Conservation (phyloP, 2,888 invertebrate species). For the Augiades crinisus region DNA sequence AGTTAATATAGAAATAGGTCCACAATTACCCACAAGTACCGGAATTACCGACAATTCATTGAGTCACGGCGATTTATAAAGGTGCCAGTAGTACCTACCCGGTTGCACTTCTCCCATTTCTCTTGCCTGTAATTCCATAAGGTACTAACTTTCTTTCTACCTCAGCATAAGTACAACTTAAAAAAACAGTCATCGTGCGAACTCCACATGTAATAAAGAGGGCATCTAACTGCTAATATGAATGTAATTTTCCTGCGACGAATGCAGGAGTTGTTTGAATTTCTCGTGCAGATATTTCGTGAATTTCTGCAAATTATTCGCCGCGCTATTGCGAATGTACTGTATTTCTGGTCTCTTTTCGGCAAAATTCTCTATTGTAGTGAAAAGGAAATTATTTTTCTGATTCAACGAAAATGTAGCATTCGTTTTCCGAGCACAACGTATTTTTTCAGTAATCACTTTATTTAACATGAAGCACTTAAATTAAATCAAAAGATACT, state of each 20-base stretch:
- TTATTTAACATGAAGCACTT: neutral
- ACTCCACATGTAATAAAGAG: no score
- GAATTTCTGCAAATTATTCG: conserved; percentile 4
- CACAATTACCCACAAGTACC: no score
- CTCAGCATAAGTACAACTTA: neutral
- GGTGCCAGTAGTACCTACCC: no score
- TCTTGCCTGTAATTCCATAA: no score
- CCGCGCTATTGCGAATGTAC: conserved; percentile 1
- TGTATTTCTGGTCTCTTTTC: neutral
- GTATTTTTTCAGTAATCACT: neutral
- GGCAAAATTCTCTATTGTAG: conserved; percentile 7
- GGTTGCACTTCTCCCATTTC: no score
- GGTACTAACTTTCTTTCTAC: no score
- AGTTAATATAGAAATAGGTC: no score
- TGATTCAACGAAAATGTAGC: neutral
- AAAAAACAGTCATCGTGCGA: no score
- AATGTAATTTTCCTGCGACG: neutral
- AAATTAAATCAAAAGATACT: no score
- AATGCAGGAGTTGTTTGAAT: neutral
- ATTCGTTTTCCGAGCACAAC: neutral
- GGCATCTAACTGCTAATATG: neutral
- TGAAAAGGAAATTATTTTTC: conserved; percentile 11
- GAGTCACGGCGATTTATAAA: no score
- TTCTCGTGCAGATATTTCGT: conserved; percentile 5
- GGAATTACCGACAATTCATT: no score